Conservation (phyloP, 2,888 invertebrate genomes). For the Brenthis hecate region DNA sequence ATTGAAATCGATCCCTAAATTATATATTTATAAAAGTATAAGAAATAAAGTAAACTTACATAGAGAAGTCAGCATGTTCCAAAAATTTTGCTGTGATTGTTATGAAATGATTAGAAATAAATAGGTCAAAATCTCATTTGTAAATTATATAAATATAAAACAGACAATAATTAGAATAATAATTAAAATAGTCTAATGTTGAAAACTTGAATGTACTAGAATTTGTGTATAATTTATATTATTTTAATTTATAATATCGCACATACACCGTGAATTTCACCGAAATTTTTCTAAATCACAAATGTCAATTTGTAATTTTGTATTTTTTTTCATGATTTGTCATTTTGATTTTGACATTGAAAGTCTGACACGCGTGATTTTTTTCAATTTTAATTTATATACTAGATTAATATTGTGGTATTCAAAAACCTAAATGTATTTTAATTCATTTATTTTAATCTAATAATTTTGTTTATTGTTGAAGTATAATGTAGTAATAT, state of each 20-base stretch:
- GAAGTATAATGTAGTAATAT: too few relatives aligned
- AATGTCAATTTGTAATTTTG: not conserved
- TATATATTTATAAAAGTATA: too few relatives aligned
- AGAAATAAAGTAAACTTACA: constrained; percentile 1
- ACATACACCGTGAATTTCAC: not conserved
- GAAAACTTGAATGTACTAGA: not conserved
- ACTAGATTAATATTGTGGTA: too few relatives aligned
- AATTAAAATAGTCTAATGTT: not conserved
- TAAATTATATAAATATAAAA: too few relatives aligned
- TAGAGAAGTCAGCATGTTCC: constrained; percentile 8
- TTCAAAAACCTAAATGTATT: too few relatives aligned
- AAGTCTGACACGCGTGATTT: not conserved
- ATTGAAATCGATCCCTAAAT: too few relatives aligned
- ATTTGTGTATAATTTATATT: not conserved
- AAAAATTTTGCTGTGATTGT: not conserved
- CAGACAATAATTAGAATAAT: too few relatives aligned
- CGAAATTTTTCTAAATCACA: not conserved
- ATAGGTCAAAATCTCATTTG: too few relatives aligned
- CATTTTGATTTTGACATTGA: constrained; percentile 5
- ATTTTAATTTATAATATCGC: constrained; percentile 5
- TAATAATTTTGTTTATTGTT: too few relatives aligned
- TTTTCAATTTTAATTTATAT: not conserved
- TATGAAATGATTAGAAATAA: not conserved
- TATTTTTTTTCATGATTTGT: not conserved
- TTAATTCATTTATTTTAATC: too few relatives aligned